Conservation (phyloP, 2,797 vertebrate genomes). For the Mustela erminea region DNA sequence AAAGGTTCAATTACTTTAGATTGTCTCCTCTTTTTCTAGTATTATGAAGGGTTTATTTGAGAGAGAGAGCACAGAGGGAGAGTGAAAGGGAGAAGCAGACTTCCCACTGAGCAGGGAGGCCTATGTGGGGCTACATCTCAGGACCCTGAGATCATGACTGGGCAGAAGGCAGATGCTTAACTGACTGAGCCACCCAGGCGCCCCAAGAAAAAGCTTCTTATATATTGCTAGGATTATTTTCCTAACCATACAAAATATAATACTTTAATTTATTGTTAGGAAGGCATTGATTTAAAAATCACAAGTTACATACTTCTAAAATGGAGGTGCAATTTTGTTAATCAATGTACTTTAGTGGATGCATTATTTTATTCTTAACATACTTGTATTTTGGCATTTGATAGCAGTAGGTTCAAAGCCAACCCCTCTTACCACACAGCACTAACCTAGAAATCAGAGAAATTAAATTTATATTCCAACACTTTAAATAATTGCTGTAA, state of each 20-base stretch:
- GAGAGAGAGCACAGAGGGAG: not conserved
- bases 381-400: constrained; percentile 22
- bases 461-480: not conserved
- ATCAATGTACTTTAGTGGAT: not conserved
- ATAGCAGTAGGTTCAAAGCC: not conserved
- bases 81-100: not conserved
- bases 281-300: not conserved
- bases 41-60: not conserved
- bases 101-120: not conserved
- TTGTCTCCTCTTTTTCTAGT: not conserved
- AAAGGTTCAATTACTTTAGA: not conserved
- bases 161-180: not conserved
- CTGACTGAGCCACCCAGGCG: not conserved
- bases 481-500: not conserved
- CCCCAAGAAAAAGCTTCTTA: not conserved
- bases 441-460: not conserved
- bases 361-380: not conserved
- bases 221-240: not conserved
- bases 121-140: not conserved
- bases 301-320: not conserved
- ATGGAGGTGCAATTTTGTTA: not conserved
- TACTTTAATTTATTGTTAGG: not conserved
- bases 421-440: not conserved
- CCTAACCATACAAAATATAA: not conserved
- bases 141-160: not conserved